phyloP scores from a whole-genome alignment of 2,888 invertebrate species.

The Hydriomena furcata region DNA sequence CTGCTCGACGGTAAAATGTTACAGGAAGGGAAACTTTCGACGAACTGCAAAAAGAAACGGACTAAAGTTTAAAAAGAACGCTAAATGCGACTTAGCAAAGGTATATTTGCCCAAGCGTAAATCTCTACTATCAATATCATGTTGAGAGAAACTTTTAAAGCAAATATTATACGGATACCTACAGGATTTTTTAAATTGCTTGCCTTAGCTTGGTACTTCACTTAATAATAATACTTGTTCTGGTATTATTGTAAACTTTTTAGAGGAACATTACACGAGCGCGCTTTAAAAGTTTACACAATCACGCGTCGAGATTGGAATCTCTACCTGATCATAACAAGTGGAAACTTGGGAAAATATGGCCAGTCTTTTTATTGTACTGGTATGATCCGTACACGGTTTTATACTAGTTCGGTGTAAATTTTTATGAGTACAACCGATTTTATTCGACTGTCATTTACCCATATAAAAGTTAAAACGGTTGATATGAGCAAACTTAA shows the following conservation, averaged over 20 bases:
- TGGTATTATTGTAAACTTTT: slow-evolving; percentile 12
- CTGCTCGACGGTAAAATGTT: slow-evolving; percentile 79
- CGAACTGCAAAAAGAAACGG: slow-evolving; percentile 77
- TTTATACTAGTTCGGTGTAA: slow-evolving; percentile 60
- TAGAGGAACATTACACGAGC: slow-evolving; percentile 37
- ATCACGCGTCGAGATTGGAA: slow-evolving; percentile 34
- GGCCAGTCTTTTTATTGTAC: slow-evolving; percentile 64
- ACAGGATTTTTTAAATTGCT: background rate
- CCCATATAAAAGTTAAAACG: slow-evolving; percentile 53
- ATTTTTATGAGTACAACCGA: slow-evolving; percentile 56
- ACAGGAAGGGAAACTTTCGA: slow-evolving; percentile 76
- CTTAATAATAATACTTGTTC: slow-evolving; percentile 8
- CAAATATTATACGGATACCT: background rate
- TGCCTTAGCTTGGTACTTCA: background rate
- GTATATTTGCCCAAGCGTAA: slow-evolving; percentile 28
- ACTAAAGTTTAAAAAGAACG: slow-evolving; percentile 76
- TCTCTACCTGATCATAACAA: slow-evolving; percentile 67
- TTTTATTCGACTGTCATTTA: slow-evolving; percentile 54
- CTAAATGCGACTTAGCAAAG: slow-evolving; percentile 71
- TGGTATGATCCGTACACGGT: slow-evolving; percentile 46
- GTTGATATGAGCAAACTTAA: slow-evolving; percentile 51
- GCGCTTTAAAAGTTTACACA: slow-evolving; percentile 47
- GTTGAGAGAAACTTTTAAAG: slow-evolving; percentile 1
- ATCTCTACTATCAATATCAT: slow-evolving; percentile 26
- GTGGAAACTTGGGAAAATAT: slow-evolving; percentile 63